Conservation (phyloP, 2,797 vertebrate species). For the Etheostoma perlongum region DNA sequence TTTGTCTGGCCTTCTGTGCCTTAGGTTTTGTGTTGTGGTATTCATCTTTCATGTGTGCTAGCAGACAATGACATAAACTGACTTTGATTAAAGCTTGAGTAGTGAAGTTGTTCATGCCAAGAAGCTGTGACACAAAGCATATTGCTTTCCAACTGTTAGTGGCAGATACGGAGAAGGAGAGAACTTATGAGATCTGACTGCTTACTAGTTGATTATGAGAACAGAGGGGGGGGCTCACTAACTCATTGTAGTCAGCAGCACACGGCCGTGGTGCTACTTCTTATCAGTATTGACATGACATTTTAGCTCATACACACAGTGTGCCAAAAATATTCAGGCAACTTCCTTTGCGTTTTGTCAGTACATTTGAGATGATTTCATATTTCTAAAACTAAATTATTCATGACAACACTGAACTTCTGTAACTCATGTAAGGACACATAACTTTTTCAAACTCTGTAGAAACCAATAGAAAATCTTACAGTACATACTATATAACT, state of each 20-base stretch:
- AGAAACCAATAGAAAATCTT: neutral
- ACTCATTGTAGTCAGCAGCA: conserved; percentile 53
- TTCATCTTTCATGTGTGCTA: conserved; percentile 3
- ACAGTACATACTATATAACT: neutral
- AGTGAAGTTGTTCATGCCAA: conserved; percentile 52
- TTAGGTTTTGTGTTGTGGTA: conserved; percentile 11
- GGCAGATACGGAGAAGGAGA: conserved; percentile 71
- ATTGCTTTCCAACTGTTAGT: conserved; percentile 67
- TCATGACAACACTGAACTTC: neutral
- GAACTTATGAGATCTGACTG: conserved; percentile 53
- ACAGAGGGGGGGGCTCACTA: conserved; percentile 38
- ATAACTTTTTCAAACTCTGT: neutral
- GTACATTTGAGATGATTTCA: neutral
- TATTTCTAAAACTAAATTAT: neutral
- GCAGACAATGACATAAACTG: conserved; percentile 1
- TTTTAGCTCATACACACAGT: conserved; percentile 45
- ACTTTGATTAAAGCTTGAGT: conserved; percentile 16
- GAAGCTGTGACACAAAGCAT: conserved; percentile 42
- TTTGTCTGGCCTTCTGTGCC: neutral
- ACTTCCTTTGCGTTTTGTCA: conserved; percentile 23
- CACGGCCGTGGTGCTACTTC: conserved; percentile 52
- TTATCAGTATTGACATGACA: conserved; percentile 64
- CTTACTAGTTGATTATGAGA: conserved; percentile 53
- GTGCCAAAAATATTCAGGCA: conserved; percentile 29
- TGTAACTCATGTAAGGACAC: neutral